Conservation (phyloP, 2,113 vertebrate species). For the Thomomys bottae region DNA sequence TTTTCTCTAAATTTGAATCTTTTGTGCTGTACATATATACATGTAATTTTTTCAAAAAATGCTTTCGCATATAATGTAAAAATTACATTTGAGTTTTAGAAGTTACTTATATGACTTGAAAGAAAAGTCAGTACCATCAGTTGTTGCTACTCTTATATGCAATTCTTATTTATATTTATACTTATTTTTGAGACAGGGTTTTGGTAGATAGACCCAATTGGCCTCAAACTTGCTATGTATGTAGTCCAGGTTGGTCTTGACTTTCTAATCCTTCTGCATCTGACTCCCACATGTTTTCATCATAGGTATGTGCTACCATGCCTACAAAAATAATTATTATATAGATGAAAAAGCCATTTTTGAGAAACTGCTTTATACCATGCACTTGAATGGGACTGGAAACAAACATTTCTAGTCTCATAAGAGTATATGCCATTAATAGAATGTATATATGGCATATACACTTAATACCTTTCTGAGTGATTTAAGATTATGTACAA, state of each 20-base stretch:
- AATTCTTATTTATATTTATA: not conserved
- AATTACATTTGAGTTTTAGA: conserved; percentile 14
- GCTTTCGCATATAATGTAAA: not conserved
- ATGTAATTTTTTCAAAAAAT: conserved; percentile 7
- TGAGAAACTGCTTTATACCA: not conserved
- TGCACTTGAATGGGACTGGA: not conserved
- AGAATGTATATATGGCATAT: not conserved
- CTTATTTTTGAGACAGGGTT: too few relatives aligned
- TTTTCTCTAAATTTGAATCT: conserved; percentile 19
- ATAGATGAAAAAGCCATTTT: too few relatives aligned
- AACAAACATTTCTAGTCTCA: not conserved
- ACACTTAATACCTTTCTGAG: not conserved
- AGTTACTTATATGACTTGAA: not conserved
- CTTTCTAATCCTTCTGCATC: too few relatives aligned
- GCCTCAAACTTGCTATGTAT: too few relatives aligned
- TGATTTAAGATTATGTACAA: not conserved
- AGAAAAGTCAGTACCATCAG: not conserved
- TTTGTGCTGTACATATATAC: not conserved
- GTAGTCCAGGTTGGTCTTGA: too few relatives aligned
- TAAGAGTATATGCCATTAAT: not conserved
- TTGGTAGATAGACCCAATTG: too few relatives aligned
- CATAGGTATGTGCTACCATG: too few relatives aligned
- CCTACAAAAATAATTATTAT: too few relatives aligned
- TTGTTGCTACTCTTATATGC: not conserved
- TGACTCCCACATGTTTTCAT: too few relatives aligned